These are phyloP conservation scores for Mastomys coucha DNA, from an alignment of 2,113 vertebrate species.

Conservation along the genomic window DNA sequence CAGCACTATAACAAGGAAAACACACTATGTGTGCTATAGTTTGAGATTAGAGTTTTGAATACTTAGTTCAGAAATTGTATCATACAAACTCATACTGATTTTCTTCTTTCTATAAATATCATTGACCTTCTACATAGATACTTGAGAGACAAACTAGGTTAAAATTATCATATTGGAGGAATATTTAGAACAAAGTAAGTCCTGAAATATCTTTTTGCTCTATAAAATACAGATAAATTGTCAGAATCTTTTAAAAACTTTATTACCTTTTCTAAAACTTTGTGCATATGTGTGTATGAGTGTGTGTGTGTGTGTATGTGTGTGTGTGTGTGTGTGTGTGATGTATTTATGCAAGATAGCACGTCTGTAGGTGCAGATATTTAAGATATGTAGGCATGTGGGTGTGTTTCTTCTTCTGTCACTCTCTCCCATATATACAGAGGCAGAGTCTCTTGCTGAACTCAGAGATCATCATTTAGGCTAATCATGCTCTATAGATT, in stretches of 20 bases:
- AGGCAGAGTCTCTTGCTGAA: background rate
- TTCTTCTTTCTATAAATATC: constrained; percentile 25
- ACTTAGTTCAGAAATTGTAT: constrained; percentile 20
- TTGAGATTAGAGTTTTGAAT: constrained; percentile 7
- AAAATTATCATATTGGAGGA: background rate
- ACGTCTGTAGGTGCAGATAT: background rate
- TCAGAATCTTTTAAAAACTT: constrained; percentile 37
- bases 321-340: background rate
- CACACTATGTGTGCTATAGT: background rate
- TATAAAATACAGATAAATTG: background rate
- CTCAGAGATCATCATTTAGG: background rate
- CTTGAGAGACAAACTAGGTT: constrained; percentile 7
- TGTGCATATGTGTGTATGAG: background rate
- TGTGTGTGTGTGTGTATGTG: background rate
- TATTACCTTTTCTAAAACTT: background rate
- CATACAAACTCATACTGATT: background rate
- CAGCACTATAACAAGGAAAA: background rate
- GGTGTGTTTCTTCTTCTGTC: background rate
- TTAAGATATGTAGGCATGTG: background rate
- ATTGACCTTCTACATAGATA: background rate
- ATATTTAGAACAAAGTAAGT: constrained; percentile 16
- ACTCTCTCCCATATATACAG: background rate
- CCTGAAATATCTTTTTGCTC: background rate
- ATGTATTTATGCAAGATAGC: background rate
- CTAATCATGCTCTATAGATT: background rate